phyloP scores from a whole-genome alignment of 2,797 vertebrate genomes.

The Toxotes lorentzi region DNA sequence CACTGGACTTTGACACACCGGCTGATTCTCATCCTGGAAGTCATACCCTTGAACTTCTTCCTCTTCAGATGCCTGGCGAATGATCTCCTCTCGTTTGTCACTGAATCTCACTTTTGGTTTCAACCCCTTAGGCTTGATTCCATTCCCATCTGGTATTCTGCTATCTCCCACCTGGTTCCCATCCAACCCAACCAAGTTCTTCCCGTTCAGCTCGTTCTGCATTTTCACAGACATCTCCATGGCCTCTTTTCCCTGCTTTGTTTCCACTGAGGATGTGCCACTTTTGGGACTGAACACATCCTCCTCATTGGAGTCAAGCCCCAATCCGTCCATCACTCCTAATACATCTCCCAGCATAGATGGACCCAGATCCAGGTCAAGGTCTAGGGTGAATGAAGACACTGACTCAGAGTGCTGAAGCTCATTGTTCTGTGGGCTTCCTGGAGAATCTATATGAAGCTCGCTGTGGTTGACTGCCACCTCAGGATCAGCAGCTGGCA shows the following conservation, averaged over 20 bases:
- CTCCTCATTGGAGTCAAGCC: constrained; percentile 72
- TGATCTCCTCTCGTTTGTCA: constrained; percentile 88
- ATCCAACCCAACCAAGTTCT: constrained; percentile 69
- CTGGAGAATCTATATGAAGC: constrained; percentile 52
- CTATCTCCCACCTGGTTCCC: constrained; percentile 70
- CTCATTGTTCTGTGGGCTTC: constrained; percentile 57
- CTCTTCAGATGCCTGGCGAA: constrained; percentile 82
- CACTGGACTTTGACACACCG: constrained; percentile 55
- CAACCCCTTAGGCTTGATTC: constrained; percentile 74
- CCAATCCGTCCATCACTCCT: constrained; percentile 91
- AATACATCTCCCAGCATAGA: constrained; percentile 94
- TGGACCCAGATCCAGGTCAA: constrained; percentile 92
- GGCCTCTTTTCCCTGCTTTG: constrained; percentile 54
- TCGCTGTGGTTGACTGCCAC: constrained; percentile 57
- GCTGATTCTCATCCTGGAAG: constrained; percentile 73
- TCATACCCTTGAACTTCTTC: constrained; percentile 79
- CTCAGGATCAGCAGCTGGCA: constrained; percentile 47
- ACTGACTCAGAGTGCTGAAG: constrained; percentile 86
- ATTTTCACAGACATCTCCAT: constrained; percentile 59
- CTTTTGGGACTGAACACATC: constrained; percentile 67
- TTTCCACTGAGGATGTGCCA: constrained; percentile 56
- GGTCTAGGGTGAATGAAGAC: constrained; percentile 86
- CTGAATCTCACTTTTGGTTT: constrained; percentile 88
- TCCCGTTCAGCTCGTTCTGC: constrained; percentile 79
- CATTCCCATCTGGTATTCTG: constrained; percentile 79